Evolutionary conservation across 2,113 vertebrate species (phyloP).

Genomic region (Cygnus buccinator): DNA sequence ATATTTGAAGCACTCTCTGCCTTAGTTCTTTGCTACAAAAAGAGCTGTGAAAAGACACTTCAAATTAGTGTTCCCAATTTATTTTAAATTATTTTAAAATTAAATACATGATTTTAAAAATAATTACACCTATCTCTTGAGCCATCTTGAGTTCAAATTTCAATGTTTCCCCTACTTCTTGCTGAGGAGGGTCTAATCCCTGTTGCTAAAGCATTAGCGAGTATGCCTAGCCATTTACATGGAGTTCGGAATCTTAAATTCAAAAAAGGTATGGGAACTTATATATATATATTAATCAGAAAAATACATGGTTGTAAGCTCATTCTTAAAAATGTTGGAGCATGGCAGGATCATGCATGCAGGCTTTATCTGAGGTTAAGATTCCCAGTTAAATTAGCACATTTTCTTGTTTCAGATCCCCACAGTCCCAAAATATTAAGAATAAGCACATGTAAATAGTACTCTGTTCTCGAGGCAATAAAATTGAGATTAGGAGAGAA

Average conservation of each 20-base stretch:
- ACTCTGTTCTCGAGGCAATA: neutral
- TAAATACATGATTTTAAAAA: neutral
- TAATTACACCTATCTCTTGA: neutral
- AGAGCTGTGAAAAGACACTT: neutral
- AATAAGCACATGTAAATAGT: neutral
- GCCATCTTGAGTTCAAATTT: neutral
- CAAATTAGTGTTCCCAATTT: neutral
- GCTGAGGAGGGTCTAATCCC: neutral
- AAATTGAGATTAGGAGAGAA: neutral
- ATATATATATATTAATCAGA: neutral
- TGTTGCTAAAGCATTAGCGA: neutral
- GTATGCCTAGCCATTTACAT: neutral
- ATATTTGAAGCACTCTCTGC: neutral
- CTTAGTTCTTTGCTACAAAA: neutral
- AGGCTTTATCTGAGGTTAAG: neutral
- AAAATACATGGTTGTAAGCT: neutral
- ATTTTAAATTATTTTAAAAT: neutral
- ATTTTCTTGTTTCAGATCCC: neutral
- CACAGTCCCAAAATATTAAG: neutral
- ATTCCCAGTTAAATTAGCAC: neutral
- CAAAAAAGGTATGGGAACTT: neutral
- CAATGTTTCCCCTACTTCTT: neutral
- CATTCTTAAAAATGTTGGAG: neutral
- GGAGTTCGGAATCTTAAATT: neutral
- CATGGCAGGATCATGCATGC: neutral